Base-by-base conservation (phyloP, 1,140 invertebrate genomes). In the Asobara japonica region DNA sequence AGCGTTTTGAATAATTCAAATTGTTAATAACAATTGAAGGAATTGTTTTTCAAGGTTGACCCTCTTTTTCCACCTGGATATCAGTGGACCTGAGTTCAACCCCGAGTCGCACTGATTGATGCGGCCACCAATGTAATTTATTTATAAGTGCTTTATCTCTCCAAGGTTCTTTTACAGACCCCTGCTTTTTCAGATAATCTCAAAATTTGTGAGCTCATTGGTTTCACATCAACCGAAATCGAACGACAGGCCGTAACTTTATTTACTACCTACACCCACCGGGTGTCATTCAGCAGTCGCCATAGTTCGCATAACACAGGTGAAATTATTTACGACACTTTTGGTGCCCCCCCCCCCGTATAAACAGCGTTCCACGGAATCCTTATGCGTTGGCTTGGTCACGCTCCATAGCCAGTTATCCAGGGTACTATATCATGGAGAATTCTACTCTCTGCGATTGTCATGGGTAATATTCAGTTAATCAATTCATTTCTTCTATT, bases 301-400 rank as follows among this genome's bases (percentile, higher is more conserved):
- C n/a, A n/a, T n/a, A 36, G 16, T 36, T 36, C 20, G 30, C 31
- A 36, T 65, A 38, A 29, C 10, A 25, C 27, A 41, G 27, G 61
- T 36, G 25, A 71, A 65, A 71, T 65, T 71, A 65, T 71, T 71
- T 65, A 71, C 45, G 33, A 69, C 68, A 70, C 25, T 31, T 36
- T 29, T 25, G 67, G 48, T 41, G n/a, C n/a, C 31, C n/a, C 20
- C 65, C 36, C 25, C 13, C 18, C 6, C 7, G 16, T 16, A 51
- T 51, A 51, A 20, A 25, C 51, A 51, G 13, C 33, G 33, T 25
- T 65, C 10, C 64, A 22, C 18, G 22, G 65, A 67, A 51, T 51
- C 25, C 27, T 48, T 41, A 7, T 45, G 41, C 41, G 36, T 41
- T 56, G 51, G 51, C 11, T 48, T 25, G 16, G 65, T 51, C 38